These are phyloP conservation scores for Trichonephila clavipes DNA, from an alignment of 1,140 invertebrate genomes.

Conservation along the genomic window DNA sequence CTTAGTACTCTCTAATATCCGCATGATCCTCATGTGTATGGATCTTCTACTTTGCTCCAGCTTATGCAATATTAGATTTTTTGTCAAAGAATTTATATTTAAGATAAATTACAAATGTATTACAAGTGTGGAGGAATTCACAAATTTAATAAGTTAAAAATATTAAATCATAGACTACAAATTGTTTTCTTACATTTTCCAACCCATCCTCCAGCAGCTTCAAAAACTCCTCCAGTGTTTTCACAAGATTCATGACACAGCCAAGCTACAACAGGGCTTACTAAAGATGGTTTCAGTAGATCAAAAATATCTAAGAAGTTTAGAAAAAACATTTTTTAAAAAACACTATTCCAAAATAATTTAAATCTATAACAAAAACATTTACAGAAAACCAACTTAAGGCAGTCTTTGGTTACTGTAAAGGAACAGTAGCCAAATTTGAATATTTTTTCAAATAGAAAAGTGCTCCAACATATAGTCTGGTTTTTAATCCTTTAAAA, in stretches of 20 bases:
- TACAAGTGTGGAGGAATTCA: not conserved
- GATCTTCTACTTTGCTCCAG: too few relatives aligned
- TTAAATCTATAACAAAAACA: not conserved
- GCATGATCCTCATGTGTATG: too few relatives aligned
- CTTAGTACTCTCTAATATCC: too few relatives aligned
- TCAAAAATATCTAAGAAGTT: constrained; percentile 81
- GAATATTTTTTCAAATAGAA: too few relatives aligned
- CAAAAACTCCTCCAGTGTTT: constrained; percentile 93
- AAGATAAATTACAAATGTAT: too few relatives aligned
- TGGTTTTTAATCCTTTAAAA: too few relatives aligned
- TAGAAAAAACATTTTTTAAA: not conserved
- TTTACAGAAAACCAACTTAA: too few relatives aligned
- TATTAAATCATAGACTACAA: not conserved
- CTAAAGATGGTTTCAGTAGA: constrained; percentile 91
- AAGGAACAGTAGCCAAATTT: too few relatives aligned
- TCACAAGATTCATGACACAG: constrained; percentile 94
- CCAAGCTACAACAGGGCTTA: constrained; percentile 96
- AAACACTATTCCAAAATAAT: not conserved
- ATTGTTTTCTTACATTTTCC: constrained; percentile 86
- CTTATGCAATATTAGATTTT: too few relatives aligned
- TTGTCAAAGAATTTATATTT: too few relatives aligned
- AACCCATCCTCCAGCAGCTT: constrained; percentile 96
- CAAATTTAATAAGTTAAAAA: not conserved
- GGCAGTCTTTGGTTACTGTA: too few relatives aligned
- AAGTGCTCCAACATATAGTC: too few relatives aligned